Evolutionary conservation across 2,797 vertebrate species (phyloP).

Genomic region (Pipistrellus nathusii): DNA sequence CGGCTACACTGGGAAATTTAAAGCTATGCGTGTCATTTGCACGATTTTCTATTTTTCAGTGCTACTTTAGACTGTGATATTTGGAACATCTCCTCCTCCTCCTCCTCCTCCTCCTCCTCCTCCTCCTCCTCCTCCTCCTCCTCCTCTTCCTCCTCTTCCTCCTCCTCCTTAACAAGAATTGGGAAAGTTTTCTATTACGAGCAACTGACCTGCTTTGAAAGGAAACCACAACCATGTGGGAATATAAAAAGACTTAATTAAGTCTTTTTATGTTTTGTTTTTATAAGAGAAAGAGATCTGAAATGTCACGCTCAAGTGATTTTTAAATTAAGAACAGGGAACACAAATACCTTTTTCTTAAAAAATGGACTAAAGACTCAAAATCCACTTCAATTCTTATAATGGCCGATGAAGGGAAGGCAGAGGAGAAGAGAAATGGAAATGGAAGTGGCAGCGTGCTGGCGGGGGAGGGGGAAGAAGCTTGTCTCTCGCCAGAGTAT

Average conservation of each 20-base stretch:
- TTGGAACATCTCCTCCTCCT: neutral
- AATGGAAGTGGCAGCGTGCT: accelerated
- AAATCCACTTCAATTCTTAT: neutral
- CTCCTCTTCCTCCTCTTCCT: neutral
- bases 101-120: accelerated
- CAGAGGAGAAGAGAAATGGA: neutral
- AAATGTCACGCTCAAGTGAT: conserved; percentile 43
- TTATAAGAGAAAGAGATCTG: conserved; percentile 41
- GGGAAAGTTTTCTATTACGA: conserved; percentile 37
- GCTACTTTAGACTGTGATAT: neutral
- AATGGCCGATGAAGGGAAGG: neutral
- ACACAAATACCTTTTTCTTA: conserved; percentile 1
- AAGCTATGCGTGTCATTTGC: neutral
- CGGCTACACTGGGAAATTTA: neutral
- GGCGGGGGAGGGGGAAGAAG: neutral
- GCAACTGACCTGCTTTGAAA: conserved; percentile 52
- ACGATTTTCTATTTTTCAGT: neutral
- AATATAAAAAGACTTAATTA: conserved; percentile 47
- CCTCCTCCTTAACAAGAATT: neutral
- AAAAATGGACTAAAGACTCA: neutral
- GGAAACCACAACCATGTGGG: conserved; percentile 24
- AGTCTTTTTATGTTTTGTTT: conserved; percentile 45
- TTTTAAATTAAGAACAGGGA: conserved; percentile 56
- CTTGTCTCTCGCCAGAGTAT: neutral
- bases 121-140: too few relatives aligned